These are phyloP conservation scores for Drosophila busckii DNA, from an alignment of 1,140 invertebrate genomes.

Conservation along the genomic window DNA sequence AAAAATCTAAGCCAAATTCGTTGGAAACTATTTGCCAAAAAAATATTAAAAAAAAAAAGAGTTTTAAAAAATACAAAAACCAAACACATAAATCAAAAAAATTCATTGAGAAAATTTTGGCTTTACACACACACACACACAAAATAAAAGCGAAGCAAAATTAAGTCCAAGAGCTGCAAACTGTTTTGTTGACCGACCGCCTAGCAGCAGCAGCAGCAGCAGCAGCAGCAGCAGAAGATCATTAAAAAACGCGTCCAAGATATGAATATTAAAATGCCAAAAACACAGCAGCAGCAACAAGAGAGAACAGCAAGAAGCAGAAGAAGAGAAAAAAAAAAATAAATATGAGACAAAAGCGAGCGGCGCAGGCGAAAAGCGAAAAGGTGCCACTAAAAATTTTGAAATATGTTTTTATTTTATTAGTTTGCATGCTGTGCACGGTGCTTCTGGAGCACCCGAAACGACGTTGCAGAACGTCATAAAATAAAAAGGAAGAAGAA, in stretches of 20 bases:
- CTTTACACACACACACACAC: conserved; percentile 26
- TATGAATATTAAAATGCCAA: conserved; percentile 44
- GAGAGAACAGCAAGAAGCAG: conserved; percentile 3
- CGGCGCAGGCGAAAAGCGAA: conserved; percentile 15
- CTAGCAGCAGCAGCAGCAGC: too few relatives aligned
- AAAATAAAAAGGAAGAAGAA: too few relatives aligned
- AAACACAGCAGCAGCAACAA: conserved; percentile 14
- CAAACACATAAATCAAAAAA: conserved; percentile 73
- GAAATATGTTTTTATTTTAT: conserved; percentile 77
- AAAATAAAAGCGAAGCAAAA: neutral
- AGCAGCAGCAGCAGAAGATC: conserved; percentile 33
- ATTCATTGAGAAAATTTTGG: conserved; percentile 76
- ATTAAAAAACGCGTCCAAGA: conserved; percentile 34
- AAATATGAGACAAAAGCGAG: conserved; percentile 23
- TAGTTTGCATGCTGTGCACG: conserved; percentile 73
- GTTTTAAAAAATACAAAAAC: conserved; percentile 23
- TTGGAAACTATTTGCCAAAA: conserved; percentile 77
- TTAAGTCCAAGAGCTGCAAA: conserved; percentile 11
- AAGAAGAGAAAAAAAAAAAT: conserved; percentile 8
- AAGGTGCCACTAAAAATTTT: conserved; percentile 77
- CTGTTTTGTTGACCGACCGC: conserved; percentile 25
- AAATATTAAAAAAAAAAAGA: conserved; percentile 1
- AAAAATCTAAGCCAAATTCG: conserved; percentile 70
- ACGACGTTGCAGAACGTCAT: conserved; percentile 63
- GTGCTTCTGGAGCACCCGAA: conserved; percentile 69